Evolutionary conservation across 2,113 vertebrate genomes (phyloP).

Genomic region (rabbit (Oryctolagus cuniculus)): mOryCun1.1 NC_091434.1:182317001-182317500

Average conservation of each 20-base stretch:
- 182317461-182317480: too few relatives aligned
- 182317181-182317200: neutral
- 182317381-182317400: too few relatives aligned
- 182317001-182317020: neutral
- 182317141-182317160: neutral
- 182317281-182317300: neutral
- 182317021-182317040: neutral
- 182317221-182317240: neutral
- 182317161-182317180: slow-evolving; percentile 1
- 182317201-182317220: neutral
- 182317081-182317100: neutral
- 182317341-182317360: too few relatives aligned
- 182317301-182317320: neutral
- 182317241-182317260: neutral
- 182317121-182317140: neutral
- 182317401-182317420: too few relatives aligned
- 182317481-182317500: too few relatives aligned
- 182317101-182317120: neutral
- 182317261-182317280: neutral
- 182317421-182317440: too few relatives aligned
- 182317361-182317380: too few relatives aligned
- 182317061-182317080: neutral
- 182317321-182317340: neutral
- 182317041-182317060: neutral
- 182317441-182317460: too few relatives aligned